A percentile compares a stretch with the other conserved stretches of the same genome.
phyloP scores from a whole-genome alignment of 2,888 invertebrate species.

The Cremastinae sp. region DNA sequence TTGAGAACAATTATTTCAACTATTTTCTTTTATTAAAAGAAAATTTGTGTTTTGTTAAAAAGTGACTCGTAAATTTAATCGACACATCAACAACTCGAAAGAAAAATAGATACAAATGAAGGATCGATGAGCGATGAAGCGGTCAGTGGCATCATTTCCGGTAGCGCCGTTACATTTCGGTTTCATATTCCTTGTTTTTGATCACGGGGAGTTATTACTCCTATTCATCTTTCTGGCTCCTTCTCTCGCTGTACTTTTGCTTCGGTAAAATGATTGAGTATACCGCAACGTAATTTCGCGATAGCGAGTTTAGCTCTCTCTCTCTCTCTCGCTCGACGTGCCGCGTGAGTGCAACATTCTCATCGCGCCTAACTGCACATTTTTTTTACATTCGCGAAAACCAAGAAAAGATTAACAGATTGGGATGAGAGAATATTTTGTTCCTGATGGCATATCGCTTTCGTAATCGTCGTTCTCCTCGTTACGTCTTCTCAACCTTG shows the following conservation, averaged over 20 bases:
- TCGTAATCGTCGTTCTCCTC: too few species aligned
- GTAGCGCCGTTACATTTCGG: constrained; percentile 20
- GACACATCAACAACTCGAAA: background rate
- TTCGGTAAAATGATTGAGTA: constrained; percentile 59
- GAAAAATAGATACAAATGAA: background rate
- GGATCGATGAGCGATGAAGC: background rate
- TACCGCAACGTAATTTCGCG: constrained; percentile 69
- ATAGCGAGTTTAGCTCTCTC: constrained; percentile 68
- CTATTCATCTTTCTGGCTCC: constrained; percentile 17
- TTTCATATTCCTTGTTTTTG: constrained; percentile 35
- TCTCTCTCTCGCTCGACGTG: too few species aligned
- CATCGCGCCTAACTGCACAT: constrained; percentile 50
- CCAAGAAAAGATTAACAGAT: background rate
- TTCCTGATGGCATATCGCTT: background rate
- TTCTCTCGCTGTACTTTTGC: constrained; percentile 37
- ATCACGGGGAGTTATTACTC: constrained; percentile 19
- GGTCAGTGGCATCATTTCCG: constrained; percentile 26
- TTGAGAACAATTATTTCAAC: too few species aligned
- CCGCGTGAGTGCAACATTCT: constrained; percentile 47
- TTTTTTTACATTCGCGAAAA: background rate
- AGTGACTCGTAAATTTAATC: background rate
- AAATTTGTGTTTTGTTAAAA: too few species aligned
- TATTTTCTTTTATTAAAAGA: too few species aligned
- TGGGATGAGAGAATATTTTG: constrained; percentile 17
- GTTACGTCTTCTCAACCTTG: background rate